These are phyloP conservation scores for Zenarchopterus dispar DNA, from an alignment of 2,797 vertebrate genomes.

Conservation along the genomic window DNA sequence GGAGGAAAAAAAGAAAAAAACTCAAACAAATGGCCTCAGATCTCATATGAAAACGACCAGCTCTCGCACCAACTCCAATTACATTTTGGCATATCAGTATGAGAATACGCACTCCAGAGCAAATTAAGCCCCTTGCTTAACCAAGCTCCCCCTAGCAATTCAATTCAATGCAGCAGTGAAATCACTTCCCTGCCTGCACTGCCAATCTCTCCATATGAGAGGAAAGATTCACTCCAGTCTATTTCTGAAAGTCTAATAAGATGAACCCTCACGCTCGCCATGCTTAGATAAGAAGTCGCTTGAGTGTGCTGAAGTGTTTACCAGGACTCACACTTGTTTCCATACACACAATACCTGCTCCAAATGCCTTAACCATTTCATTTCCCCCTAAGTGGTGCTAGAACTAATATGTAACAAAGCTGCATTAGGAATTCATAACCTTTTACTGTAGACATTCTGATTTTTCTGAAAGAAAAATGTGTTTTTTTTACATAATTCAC, in stretches of 20 bases:
- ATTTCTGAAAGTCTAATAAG: slow-evolving; percentile 81
- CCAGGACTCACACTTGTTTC: slow-evolving; percentile 58
- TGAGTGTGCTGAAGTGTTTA: slow-evolving; percentile 79
- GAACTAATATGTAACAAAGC: slow-evolving; percentile 20
- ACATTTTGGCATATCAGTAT: slow-evolving; percentile 80
- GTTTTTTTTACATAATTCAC: slow-evolving; percentile 32
- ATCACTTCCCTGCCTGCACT: slow-evolving; percentile 78
- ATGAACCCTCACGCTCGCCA: slow-evolving; percentile 74
- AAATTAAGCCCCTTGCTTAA: slow-evolving; percentile 83
- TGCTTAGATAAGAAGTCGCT: slow-evolving; percentile 75
- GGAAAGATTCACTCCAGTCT: slow-evolving; percentile 74
- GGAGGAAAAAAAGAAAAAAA: slow-evolving; percentile 44
- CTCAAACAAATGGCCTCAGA: slow-evolving; percentile 64
- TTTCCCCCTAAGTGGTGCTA: slow-evolving; percentile 20
- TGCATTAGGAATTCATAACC: slow-evolving; percentile 28
- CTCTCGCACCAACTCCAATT: slow-evolving; percentile 81
- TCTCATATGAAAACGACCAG: slow-evolving; percentile 76
- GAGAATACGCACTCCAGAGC: slow-evolving; percentile 79
- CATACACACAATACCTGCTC: slow-evolving; percentile 42
- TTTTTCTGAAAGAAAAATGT: slow-evolving; percentile 18
- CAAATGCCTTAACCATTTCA: slow-evolving; percentile 53
- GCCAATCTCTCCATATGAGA: slow-evolving; percentile 72
- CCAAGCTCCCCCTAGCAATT: slow-evolving; percentile 73
- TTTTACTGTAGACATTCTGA: slow-evolving; percentile 16
- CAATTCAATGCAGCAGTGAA: slow-evolving; percentile 73